Evolutionary conservation across 2,888 invertebrate genomes (phyloP).

Genomic region (Antheraea assamensis): DNA sequence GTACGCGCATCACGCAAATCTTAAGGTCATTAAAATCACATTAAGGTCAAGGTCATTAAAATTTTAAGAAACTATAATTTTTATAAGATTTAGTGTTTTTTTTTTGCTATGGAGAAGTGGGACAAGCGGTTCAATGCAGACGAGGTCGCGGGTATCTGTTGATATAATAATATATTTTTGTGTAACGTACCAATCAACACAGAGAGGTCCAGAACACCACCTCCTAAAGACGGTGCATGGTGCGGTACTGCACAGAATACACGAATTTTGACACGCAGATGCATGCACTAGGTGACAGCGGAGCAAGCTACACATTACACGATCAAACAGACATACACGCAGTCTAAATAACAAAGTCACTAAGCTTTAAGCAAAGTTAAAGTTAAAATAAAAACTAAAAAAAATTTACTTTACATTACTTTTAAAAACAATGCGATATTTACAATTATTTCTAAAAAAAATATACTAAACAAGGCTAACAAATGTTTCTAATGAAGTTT

Average conservation of each 20-base stretch:
- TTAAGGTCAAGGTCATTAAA: too few relatives aligned
- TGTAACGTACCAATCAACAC: conserved; percentile 71
- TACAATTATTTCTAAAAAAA: background rate
- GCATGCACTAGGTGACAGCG: conserved; percentile 77
- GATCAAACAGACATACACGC: conserved; percentile 30
- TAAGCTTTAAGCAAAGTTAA: background rate
- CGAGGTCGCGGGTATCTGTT: background rate
- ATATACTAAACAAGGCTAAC: background rate
- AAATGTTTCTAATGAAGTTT: background rate
- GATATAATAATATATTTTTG: background rate
- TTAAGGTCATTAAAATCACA: too few relatives aligned
- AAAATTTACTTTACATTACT: background rate
- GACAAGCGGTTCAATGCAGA: too few relatives aligned
- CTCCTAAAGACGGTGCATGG: conserved; percentile 69
- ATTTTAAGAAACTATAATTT: too few relatives aligned
- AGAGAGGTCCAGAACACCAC: conserved; percentile 68
- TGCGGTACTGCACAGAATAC: conserved; percentile 69
- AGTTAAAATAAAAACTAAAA: background rate
- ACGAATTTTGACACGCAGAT: conserved; percentile 70
- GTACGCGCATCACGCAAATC: too few relatives aligned
- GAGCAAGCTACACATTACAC: conserved; percentile 54
- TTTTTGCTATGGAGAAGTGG: too few relatives aligned
- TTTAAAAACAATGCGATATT: background rate
- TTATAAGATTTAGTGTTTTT: too few relatives aligned
- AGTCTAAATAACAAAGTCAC: background rate